Base-by-base conservation (phyloP, 2,888 invertebrate species). In the Clostera curtula region DNA sequence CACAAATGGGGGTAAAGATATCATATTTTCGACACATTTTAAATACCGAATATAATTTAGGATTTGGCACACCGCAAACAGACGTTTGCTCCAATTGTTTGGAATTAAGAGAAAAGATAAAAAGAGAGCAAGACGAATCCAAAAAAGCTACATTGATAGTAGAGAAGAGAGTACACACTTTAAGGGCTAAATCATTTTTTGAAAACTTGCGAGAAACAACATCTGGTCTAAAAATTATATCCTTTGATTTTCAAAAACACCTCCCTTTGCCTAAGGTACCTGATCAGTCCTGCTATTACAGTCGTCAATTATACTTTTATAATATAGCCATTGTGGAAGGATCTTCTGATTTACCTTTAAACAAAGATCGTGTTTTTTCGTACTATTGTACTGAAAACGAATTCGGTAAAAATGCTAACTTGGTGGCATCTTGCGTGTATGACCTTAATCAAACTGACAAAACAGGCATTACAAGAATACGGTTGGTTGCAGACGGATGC, bases 191-290 rank as follows among this genome's bases (percentile, higher is more conserved):
- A 33, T 36, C 42, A 13, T 56, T 44, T 43, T 56, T 40, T 44
- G 29, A 32, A 13, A 27, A 41, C 10, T 31, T 59, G 13, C 42
- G 41, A 29, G 37, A 48, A 27, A 35, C 32, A 16, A 27, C 29
- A 22, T 31, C 43, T 17, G 45, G 36, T 21, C 15, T 43, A 22
- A 37, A 31, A 35, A 47, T 42, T 10, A 29, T 60, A 13, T 49
- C 45, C 7, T 56, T 60, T 43, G 61, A 65, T 27, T 63, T 50
- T 18, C 49, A 62, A 32, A 63, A 64, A 45, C 63, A 63, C 22
- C 16, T 46, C 4, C 36, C 42, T 5, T 24, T 56, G 12, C 54
- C 50, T 5, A 48, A 43, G 24, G 26, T 56, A 8, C 52, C 52
- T 15, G 53, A 49, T 11, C 52, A 53, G 19, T 27, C 22, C 10